Conservation (phyloP, 2,888 invertebrate genomes). For the Phanerotoma sp. region DNA sequence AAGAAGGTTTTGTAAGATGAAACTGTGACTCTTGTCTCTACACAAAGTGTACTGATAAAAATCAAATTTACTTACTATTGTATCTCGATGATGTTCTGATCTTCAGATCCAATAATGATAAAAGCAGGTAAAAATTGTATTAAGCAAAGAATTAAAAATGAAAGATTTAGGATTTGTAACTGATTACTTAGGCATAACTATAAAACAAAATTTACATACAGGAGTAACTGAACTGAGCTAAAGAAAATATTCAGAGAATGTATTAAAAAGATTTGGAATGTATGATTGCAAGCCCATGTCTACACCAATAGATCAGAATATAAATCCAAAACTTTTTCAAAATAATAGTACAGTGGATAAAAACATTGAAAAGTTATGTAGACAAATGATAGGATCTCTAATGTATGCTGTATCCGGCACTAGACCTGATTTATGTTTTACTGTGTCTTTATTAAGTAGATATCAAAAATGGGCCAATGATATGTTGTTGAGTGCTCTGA, state of each 20-base stretch:
- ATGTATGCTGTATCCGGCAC: constrained; percentile 14
- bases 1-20: background rate
- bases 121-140: no score
- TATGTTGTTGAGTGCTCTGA: constrained; percentile 15
- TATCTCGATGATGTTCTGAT: no score
- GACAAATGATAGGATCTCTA: constrained; percentile 11
- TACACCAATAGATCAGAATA: background rate
- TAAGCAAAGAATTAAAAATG: constrained; percentile 8
- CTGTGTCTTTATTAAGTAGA: constrained; percentile 12
- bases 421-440: constrained; percentile 15
- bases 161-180: background rate
- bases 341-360: background rate
- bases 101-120: no score
- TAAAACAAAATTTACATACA: background rate
- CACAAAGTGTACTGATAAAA: background rate
- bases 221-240: background rate
- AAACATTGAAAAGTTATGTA: no score
- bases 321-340: background rate
- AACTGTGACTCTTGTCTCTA: background rate
- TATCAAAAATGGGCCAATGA: constrained; percentile 3
- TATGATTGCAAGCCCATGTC: background rate
- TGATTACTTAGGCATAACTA: constrained; percentile 10
- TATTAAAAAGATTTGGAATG: constrained; percentile 9
- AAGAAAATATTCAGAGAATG: background rate
- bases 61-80: no score